Evolutionary conservation across 2,888 invertebrate genomes (phyloP), one percentile per base, ranked within the genome.

Genomic region (Meliscaeva auricollis): DNA sequence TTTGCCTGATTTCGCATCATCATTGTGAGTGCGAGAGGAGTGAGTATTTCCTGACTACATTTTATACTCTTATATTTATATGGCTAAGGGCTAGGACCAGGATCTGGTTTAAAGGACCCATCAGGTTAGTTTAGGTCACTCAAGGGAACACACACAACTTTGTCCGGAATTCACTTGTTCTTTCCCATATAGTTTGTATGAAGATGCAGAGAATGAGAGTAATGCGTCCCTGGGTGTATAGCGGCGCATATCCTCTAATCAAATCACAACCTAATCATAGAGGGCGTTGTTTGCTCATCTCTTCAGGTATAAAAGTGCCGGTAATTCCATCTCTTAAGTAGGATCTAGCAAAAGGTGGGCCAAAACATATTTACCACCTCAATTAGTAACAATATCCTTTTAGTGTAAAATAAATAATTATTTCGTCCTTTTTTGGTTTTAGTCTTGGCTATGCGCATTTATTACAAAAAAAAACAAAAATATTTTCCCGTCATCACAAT

Each of bases 201-300:
- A 7, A 26, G 9, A 15, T n/a, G 11, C 13, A 30, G 15, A 32
- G 46, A 41, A 62, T n/a, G 52, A 69, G 38, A 69, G 41, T 41
- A 20, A 32, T 77, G 52, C 44, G 26, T 52, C 50, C 50, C 15
- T 35, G 50, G 68, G 68, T 73, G 74, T 69, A 58, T 60, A 56
- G 56, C 44, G 64, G 50, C 66, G 72, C 22, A 85, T 56, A 80
- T 76, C 85, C 80, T 80, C 73, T 85, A 85, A 85, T 85, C 85
- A 85, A 85, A 85, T 85, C 85, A 85, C 54, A 58, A 64, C 80
- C 76, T 85, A 85, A 85, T 85, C 80, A 85, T 77, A 85, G 80
- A 76, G 85, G 76, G 79, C 46, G 35, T 60, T 50, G 35, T 58
- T 32, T 72, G 60, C 22, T 54, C 68, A 56, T 62, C 66, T 41